These are phyloP conservation scores for Quadroppia sp. DNA, from an alignment of 2,888 invertebrate species.

Conservation along the genomic window DNA sequence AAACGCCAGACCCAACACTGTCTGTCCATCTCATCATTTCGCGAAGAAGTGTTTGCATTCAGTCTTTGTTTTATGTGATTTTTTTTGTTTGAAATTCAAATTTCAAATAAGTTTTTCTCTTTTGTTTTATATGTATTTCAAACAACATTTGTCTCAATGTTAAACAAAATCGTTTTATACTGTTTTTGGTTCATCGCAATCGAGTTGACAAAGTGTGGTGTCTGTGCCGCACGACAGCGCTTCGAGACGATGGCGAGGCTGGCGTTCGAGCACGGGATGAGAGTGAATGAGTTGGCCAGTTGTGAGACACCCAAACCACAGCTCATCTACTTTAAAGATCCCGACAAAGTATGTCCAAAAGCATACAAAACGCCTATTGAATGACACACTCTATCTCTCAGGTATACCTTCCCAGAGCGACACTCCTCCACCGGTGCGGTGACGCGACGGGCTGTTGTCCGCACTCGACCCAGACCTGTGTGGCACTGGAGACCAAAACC, in stretches of 20 bases:
- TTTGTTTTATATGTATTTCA: too few species aligned
- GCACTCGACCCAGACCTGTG: conserved; percentile 67
- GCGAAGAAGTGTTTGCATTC: too few species aligned
- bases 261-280: conserved; percentile 53
- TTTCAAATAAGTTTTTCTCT: too few species aligned
- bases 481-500: conserved; percentile 56
- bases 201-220: neutral
- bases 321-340: conserved; percentile 66
- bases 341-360: conserved; percentile 58
- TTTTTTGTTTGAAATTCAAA: too few species aligned
- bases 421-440: conserved; percentile 76
- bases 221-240: neutral
- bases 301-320: conserved; percentile 67
- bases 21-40: too few species aligned
- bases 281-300: conserved; percentile 58
- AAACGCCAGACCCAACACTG: too few species aligned
- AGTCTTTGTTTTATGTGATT: too few species aligned
- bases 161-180: too few species aligned
- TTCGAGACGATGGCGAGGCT: conserved; percentile 18
- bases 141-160: too few species aligned
- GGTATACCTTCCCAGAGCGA: conserved; percentile 74
- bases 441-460: conserved; percentile 83
- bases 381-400: neutral
- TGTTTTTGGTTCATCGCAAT: too few species aligned
- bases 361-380: too few species aligned